A percentile compares a stretch with the other conserved stretches of the same genome.
These are phyloP conservation scores for Sorex maritimensis DNA, from an alignment of 2,797 vertebrate species.

Conservation along the genomic window DNA sequence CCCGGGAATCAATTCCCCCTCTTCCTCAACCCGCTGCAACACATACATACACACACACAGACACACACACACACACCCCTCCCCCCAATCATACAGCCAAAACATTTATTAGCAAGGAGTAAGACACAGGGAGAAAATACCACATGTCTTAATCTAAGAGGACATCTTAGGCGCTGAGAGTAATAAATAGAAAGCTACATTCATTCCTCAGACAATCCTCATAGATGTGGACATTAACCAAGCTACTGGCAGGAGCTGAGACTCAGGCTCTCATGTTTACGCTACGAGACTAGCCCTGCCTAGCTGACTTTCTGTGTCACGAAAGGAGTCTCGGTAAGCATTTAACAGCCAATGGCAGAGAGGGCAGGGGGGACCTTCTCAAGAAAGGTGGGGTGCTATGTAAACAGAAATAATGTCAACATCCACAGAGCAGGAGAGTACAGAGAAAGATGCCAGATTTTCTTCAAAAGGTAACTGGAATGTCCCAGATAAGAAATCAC, in stretches of 20 bases:
- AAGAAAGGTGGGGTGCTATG: not conserved
- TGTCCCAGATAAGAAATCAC: not conserved
- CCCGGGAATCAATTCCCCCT: not conserved
- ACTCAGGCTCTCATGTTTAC: not conserved
- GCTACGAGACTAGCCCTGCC: not conserved
- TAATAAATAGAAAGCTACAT: slow-evolving; percentile 11
- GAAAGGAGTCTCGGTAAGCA: too few relatives aligned
- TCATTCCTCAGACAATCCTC: slow-evolving; percentile 17
- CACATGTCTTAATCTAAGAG: not conserved
- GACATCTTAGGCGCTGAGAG: slow-evolving; percentile 13
- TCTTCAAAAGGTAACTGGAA: slow-evolving; percentile 11
- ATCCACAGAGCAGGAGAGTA: not conserved
- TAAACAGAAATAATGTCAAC: not conserved
- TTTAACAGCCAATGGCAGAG: not conserved
- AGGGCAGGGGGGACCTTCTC: not conserved
- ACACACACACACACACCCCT: too few relatives aligned
- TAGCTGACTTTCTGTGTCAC: not conserved
- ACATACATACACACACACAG: too few relatives aligned
- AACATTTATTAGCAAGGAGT: too few relatives aligned
- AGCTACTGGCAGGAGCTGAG: not conserved
- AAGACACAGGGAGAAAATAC: not conserved
- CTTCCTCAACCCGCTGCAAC: too few relatives aligned
- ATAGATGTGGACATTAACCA: not conserved
- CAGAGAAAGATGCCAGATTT: not conserved
- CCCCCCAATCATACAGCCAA: not conserved